These are phyloP conservation scores for Xenentodon cancila DNA, from an alignment of 2,797 vertebrate species.

Conservation along the genomic window DNA sequence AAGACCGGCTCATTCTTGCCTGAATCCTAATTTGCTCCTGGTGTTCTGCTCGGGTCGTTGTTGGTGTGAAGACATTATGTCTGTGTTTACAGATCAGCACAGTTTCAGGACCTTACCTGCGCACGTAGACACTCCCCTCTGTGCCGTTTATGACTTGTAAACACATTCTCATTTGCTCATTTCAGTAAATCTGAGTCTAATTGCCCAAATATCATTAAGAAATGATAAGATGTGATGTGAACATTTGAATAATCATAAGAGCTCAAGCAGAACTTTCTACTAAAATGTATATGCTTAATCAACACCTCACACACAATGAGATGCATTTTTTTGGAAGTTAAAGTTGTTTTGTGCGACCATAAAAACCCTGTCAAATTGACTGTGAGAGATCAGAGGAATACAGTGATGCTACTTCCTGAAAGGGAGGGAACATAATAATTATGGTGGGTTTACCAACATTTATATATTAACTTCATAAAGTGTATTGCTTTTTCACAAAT, in stretches of 20 bases:
- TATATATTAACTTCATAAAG: neutral
- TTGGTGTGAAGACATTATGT: too few relatives aligned
- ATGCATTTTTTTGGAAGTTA: neutral
- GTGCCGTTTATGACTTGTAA: too few relatives aligned
- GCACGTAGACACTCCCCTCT: too few relatives aligned
- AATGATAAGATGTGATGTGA: constrained; percentile 18
- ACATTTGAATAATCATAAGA: neutral
- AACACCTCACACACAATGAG: constrained; percentile 1
- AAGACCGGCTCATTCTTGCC: too few relatives aligned
- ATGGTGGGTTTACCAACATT: neutral
- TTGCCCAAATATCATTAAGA: too few relatives aligned
- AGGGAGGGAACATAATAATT: neutral
- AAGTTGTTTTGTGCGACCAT: neutral
- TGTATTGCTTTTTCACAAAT: neutral
- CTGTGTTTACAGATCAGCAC: too few relatives aligned
- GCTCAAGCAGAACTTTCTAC: neutral
- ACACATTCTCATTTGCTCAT: too few relatives aligned
- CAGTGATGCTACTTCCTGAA: neutral
- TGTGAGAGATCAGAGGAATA: neutral
- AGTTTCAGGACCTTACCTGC: too few relatives aligned
- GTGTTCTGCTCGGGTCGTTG: too few relatives aligned
- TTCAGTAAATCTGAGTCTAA: too few relatives aligned
- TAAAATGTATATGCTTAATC: constrained; percentile 9
- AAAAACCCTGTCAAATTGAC: neutral
- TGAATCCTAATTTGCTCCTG: too few relatives aligned